Evolutionary conservation across 2,797 vertebrate genomes (phyloP), one percentile per base, ranked within the genome.

Genomic region (Anguilla anguilla): DNA sequence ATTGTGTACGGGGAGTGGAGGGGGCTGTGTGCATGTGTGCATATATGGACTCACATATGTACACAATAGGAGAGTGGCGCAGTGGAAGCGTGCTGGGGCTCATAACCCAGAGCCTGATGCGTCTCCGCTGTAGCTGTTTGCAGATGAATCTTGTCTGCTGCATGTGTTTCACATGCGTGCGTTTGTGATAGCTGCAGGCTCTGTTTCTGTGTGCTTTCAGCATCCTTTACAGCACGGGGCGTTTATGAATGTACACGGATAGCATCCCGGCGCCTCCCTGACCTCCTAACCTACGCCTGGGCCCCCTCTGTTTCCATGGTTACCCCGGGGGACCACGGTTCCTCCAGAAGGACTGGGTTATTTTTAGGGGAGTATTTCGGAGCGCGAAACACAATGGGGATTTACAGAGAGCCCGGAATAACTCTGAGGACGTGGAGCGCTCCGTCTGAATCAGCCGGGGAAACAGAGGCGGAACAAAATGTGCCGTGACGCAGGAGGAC

Each of bases 301-400:
- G 31, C 11, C 39, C 74, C 74, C 74, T 22, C 74, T 5, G 74
- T 79, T 79, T 35, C 74, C 39, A 79, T 79, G 74, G 74, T 43
- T 79, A 79, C 39, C 15, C 17, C 0, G 35, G 74, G 74, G 39
- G 59, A 6, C 39, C 39, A 9, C 31, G 31, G 31, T 17, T 74
- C 11, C 17, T 19, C 39, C 13, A 6, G 74, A 3, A 79, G 35
- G 6, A 6, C 35, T 6, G 74, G 39, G 74, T 46, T 79, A 79
- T 79, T 79, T 79, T 79, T 79, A 46, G 74, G 74, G 35, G 46
- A 46, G 46, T 79, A 79, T 79, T 79, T 39, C 6, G 46, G 51
- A 6, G 39, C 74, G 7, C 2, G 31, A 79, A 46, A 22, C 22
- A 79, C 74, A 43, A 46, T 79, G 39, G 35, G 74, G 74, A 46